Percentiles rank a stretch among this genome's conserved stretches.
phyloP scores from a whole-genome alignment of 2,888 invertebrate genomes.

The Andrena camellia region DNA sequence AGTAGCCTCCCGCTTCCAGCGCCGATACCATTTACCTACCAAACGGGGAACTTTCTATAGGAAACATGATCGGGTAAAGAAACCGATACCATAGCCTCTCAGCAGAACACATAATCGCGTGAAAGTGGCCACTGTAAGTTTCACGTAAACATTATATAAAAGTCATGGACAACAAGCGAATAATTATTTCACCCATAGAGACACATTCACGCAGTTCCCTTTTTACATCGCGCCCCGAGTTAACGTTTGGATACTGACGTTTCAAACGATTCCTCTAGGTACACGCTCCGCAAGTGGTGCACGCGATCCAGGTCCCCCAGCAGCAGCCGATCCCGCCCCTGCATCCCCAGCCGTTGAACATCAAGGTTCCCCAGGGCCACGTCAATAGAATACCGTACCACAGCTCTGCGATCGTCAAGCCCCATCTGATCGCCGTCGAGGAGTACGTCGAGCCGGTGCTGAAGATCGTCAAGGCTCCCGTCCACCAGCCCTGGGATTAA shows the following conservation, averaged over 20 bases:
- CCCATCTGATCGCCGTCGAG: conserved; percentile 87
- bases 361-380: conserved; percentile 78
- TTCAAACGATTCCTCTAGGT: conserved; percentile 36
- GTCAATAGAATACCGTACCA: conserved; percentile 77
- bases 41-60: too few relatives aligned
- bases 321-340: conserved; percentile 80
- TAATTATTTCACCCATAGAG: too few relatives aligned
- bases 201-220: too few relatives aligned
- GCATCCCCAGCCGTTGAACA: conserved; percentile 81
- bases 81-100: too few relatives aligned
- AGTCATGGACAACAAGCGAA: too few relatives aligned
- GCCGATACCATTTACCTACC: too few relatives aligned
- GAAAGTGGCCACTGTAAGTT: too few relatives aligned
- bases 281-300: conserved; percentile 67
- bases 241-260: neutral
- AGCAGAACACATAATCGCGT: too few relatives aligned
- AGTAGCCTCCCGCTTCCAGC: too few relatives aligned
- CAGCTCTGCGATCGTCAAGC: conserved; percentile 84
- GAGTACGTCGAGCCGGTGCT: conserved; percentile 85
- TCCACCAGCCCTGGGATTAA: conserved; percentile 81
- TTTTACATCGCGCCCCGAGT: too few relatives aligned
- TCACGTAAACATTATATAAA: too few relatives aligned
- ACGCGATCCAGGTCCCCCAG: conserved; percentile 80
- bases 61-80: too few relatives aligned
- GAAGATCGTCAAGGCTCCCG: conserved; percentile 86